Conservation (phyloP, 2,797 vertebrate genomes). For the Sparidentex hasta region DNA sequence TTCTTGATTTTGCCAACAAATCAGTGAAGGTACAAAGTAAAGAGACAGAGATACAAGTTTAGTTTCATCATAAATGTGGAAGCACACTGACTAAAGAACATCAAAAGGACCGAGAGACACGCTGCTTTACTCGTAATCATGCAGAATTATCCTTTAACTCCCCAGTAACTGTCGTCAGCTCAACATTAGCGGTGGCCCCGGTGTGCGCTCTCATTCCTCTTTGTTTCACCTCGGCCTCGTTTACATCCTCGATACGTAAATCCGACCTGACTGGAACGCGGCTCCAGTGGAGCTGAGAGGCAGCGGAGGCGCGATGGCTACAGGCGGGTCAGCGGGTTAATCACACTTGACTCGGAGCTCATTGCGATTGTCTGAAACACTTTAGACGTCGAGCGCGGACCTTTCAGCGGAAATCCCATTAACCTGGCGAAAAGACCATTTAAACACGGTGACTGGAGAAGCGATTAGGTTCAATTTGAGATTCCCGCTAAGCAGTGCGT, state of each 20-base stretch:
- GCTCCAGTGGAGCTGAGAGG: constrained; percentile 48
- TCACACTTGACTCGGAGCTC: constrained; percentile 81
- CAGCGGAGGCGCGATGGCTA: constrained; percentile 59
- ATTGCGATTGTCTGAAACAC: constrained; percentile 80
- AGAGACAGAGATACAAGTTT: no score
- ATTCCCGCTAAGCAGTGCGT: constrained; percentile 62
- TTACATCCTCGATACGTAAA: constrained; percentile 56
- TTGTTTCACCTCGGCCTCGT: constrained; percentile 22
- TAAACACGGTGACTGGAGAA: constrained; percentile 77
- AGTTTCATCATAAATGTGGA: no score
- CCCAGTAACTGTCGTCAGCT: no score
- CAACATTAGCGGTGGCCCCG: not conserved
- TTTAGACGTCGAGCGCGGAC: constrained; percentile 71
- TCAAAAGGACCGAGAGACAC: no score
- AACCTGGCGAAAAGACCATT: constrained; percentile 79
- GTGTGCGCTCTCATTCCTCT: constrained; percentile 3
- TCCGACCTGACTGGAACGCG: constrained; percentile 47
- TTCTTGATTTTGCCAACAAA: no score
- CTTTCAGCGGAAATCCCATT: constrained; percentile 83
- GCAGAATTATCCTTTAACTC: no score
- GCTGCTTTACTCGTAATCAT: no score
- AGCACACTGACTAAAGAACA: no score
- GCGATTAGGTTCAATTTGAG: constrained; percentile 77
- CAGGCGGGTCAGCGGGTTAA: constrained; percentile 79
- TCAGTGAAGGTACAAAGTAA: no score